Evolutionary conservation across 2,113 vertebrate species (phyloP), one percentile per base, ranked within the genome.

Genomic region (Erythrolamprus reginae): DNA sequence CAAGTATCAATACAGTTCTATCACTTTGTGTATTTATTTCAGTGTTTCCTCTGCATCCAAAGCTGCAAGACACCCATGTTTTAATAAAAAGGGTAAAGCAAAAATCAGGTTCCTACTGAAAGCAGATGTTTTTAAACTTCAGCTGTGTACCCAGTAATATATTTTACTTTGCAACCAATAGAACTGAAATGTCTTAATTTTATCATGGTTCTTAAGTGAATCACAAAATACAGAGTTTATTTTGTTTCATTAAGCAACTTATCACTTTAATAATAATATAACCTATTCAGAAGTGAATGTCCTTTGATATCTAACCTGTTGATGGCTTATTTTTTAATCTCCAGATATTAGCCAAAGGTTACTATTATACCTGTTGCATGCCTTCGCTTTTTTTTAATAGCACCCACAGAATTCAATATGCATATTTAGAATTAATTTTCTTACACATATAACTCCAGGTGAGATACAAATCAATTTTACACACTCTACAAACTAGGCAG

Each of bases 341-440:
- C 77, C 88, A 90, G 85, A 51, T 87, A 94, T 94, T 95, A 91
- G 84, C 92, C 3, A 0, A 38, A 77, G 38, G 38, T 38, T 15
- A 77, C 2, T 77, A 77, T 77, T 19, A 21, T 21, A 38, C 33
- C 3, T 95, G 28, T 94, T 93, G 95, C 83, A 82, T 83, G 87
- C 56, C 93, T 95, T 94, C 96, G 13, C 77, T 87, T 95, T 95
- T 94, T 91, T 91, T 93, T 96, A 93, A 95, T 91, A 89, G 82
- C 52, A 51, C 17, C 28, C 70, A 93, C 90, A 24, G 88, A 93
- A 92, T 88, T 51, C 86, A 3, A 26, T n/a, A 92, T 93, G 92
- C 90, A 86, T 92, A 87, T 87, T 94, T 95, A 90, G 87, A 90
- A 87, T 47, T 82, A 94, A 88, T 93, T 91, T 91, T 82, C 24